phyloP scores from a whole-genome alignment of 2,113 vertebrate species.

The Cervus canadensis region DNA sequence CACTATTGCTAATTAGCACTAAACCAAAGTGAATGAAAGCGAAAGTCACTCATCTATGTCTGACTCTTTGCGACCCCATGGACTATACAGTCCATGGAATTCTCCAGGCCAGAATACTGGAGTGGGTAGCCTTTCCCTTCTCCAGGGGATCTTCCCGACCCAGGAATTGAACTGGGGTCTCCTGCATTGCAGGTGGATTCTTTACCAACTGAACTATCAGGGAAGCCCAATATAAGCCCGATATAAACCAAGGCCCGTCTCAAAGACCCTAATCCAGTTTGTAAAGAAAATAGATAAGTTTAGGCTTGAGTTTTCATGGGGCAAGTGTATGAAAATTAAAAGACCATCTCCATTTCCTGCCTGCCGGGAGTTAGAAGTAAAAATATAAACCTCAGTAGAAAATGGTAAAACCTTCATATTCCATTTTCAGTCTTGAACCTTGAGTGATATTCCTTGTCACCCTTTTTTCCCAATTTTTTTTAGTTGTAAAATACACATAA shows the following conservation, averaged over 20 bases:
- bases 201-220: not conserved
- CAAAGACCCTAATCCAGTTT: not conserved
- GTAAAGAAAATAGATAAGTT: conserved; percentile 6
- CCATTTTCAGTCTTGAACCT: not conserved
- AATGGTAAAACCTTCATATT: not conserved
- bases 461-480: not conserved
- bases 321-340: not conserved
- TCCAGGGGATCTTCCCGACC: not conserved
- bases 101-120: not conserved
- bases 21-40: not conserved
- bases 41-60: not conserved
- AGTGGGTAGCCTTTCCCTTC: not conserved
- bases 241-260: not conserved
- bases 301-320: not conserved
- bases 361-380: not conserved
- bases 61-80: not conserved
- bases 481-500: not conserved
- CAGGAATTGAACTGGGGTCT: not conserved
- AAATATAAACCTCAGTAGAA: not conserved
- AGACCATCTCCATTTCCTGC: not conserved
- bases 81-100: not conserved
- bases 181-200: not conserved
- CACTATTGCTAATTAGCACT: not conserved
- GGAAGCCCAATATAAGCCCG: not conserved
- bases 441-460: not conserved